Evolutionary conservation across 2,888 invertebrate genomes (phyloP), one percentile per base, ranked within the genome.

Genomic region (Agriopis aurantiaria): DNA sequence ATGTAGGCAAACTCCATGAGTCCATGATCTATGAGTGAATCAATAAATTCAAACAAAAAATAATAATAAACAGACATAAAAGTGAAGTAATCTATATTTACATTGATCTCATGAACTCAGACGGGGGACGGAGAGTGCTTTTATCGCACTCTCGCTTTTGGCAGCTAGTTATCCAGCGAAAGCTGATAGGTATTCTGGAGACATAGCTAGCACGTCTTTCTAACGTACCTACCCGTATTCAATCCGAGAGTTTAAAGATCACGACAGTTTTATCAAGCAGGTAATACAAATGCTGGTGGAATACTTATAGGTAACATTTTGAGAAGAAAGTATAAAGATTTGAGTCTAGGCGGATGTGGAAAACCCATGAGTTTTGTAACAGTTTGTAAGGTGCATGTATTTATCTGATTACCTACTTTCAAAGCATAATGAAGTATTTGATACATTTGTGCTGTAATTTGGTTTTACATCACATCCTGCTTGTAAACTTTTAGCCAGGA

Each of bases 211-310:
- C 66, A 63, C 66, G 70, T 66, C 70, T 66, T 62, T 49, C 72
- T 17, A 71, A 65, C 68, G 69, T 71, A 69, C 71, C 74, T 71
- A 69, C 71, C 73, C 76, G 75, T 78, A 79, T 79, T 79, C 77
- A 82, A 82, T 81, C 79, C 78, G 78, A 70, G 78, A 78, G 79
- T 77, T 75, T 76, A 76, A 74, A 81, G 83, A 81, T 81, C 81
- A 81, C 75, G 75, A 67, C 63, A 66, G 73, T 76, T 78, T 79
- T 81, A 79, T 79, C 76, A 78, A 80, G 75, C 70, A 74, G 65
- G 72, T 63, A 65, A 58, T 60, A 65, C 55, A 60, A 58, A 41
- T 68, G 72, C 60, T 56, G 46, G 58, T 63, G 64, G 71, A 69
- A 72, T 73, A 64, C 17, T 48, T 53, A 71, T 48, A 65, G 57